A percentile compares a stretch with the other conserved stretches of the same genome.
Conservation (phyloP, 2,797 vertebrate species). For the Manis pentadactyla region DNA sequence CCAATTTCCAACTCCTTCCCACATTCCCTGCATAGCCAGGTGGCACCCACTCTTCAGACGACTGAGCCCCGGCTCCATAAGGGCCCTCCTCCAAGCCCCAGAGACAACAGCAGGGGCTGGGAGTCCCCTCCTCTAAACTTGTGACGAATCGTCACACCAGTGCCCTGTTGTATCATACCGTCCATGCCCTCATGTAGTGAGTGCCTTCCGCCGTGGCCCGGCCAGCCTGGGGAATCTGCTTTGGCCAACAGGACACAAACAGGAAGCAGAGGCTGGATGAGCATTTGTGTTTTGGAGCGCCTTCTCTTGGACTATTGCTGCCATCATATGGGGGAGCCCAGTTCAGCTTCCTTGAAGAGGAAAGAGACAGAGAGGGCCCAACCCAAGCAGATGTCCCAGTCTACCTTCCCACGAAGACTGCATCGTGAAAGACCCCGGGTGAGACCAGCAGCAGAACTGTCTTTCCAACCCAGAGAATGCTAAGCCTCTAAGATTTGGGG, state of each 20-base stretch:
- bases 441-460: not conserved
- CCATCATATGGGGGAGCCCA: not conserved
- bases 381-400: too few relatives aligned
- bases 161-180: not conserved
- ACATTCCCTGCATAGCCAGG: not conserved
- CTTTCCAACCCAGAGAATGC: not conserved
- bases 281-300: not conserved
- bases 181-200: not conserved
- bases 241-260: too few relatives aligned
- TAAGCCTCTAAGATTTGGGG: not conserved
- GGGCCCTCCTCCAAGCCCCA: not conserved
- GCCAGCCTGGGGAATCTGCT: not conserved
- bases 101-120: not conserved
- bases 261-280: not conserved
- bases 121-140: not conserved
- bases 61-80: not conserved
- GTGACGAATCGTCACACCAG: not conserved
- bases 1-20: not conserved
- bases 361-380: not conserved
- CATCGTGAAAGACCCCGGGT: not conserved
- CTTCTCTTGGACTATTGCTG: not conserved
- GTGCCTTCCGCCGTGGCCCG: fast-evolving
- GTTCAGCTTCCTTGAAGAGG: not conserved
- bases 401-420: not conserved
- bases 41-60: not conserved